Conservation (phyloP, 2,888 invertebrate genomes). For the Entomobrya proxima region DNA sequence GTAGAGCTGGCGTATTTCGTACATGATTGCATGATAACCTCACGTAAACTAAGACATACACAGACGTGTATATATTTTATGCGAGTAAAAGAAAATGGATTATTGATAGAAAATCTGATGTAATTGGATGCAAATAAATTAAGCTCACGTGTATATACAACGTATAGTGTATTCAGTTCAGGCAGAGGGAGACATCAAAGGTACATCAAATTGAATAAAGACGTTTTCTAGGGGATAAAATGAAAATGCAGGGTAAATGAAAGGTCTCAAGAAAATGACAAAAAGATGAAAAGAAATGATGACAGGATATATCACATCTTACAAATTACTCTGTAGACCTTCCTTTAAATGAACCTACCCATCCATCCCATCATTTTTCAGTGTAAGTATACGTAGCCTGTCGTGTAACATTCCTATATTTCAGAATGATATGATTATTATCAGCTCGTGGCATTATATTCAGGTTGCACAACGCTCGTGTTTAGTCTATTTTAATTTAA, state of each 20-base stretch:
- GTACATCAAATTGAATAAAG: not conserved
- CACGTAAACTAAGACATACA: not conserved
- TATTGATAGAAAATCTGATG: conserved; percentile 10
- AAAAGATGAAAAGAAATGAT: not conserved
- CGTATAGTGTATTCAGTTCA: too few species aligned
- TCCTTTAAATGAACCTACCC: not conserved
- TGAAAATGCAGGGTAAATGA: not conserved
- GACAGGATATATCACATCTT: not conserved
- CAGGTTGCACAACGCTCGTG: conserved; percentile 11
- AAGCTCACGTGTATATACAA: not conserved
- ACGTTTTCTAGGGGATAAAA: not conserved
- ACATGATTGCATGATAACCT: not conserved
- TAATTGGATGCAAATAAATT: conserved; percentile 21
- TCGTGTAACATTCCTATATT: not conserved
- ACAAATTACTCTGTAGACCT: not conserved
- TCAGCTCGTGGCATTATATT: not conserved
- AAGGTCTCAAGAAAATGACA: not conserved
- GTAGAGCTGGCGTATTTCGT: not conserved
- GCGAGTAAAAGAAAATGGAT: conserved; percentile 20
- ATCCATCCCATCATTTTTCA: not conserved
- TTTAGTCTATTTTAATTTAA: conserved; percentile 50
- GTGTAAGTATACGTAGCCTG: not conserved
- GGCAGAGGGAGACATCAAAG: not conserved
- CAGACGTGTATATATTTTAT: not conserved
- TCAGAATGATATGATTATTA: conserved; percentile 5